phyloP scores from a whole-genome alignment of 1,140 invertebrate genomes.

The Drosophila quadrilineata region DNA sequence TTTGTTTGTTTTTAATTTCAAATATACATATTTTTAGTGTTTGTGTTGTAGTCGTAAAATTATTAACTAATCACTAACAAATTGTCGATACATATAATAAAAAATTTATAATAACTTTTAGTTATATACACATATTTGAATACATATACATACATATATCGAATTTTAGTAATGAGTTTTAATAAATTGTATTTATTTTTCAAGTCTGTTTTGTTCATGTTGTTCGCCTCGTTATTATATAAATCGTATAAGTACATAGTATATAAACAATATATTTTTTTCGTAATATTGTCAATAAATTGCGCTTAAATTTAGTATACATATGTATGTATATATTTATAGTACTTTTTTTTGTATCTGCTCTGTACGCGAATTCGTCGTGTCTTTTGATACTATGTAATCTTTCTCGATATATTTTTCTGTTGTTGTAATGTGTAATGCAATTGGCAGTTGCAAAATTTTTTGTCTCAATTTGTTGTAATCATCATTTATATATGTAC shows the following conservation, averaged over 20 bases:
- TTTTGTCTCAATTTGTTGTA: conserved; percentile 29
- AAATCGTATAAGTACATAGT: conserved; percentile 4
- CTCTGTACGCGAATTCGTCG: conserved; percentile 37
- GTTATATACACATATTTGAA: conserved; percentile 7
- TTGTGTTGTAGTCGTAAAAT: conserved; percentile 21
- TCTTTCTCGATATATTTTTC: conserved; percentile 6
- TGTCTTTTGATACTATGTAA: conserved; percentile 35
- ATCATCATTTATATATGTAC: conserved; percentile 11
- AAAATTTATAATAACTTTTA: too few species aligned
- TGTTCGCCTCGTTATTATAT: conserved; percentile 25
- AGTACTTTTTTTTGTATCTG: conserved; percentile 3
- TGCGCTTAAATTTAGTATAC: conserved; percentile 30
- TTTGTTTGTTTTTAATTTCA: too few species aligned
- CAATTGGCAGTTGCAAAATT: conserved; percentile 71
- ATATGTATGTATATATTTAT: conserved; percentile 12
- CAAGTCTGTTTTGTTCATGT: conserved; percentile 42
- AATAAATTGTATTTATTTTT: conserved; percentile 13
- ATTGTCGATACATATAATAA: too few species aligned
- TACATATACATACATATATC: conserved; percentile 8
- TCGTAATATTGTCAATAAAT: conserved; percentile 44
- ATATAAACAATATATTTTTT: conserved; percentile 14
- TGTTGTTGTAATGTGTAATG: conserved; percentile 59
- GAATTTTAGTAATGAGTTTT: conserved; percentile 15
- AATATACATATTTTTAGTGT: too few species aligned
- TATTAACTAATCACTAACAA: conserved; percentile 33